A percentile compares a stretch with the other conserved stretches of the same genome.
phyloP scores from a whole-genome alignment of 2,888 invertebrate genomes.

The Dolomedes plantarius region DNA sequence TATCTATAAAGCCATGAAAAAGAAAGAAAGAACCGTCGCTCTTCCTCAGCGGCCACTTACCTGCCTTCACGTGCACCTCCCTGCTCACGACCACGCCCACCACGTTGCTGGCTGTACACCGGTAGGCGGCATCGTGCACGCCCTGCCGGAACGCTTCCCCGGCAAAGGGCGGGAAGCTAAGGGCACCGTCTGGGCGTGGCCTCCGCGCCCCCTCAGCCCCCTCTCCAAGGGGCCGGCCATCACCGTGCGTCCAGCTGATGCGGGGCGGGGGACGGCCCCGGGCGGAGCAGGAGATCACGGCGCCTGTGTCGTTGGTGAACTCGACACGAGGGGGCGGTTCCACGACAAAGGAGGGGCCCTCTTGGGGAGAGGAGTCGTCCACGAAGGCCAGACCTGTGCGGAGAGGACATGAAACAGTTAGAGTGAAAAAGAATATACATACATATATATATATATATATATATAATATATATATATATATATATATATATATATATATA shows the following conservation, averaged over 20 bases:
- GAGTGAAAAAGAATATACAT: too few relatives aligned
- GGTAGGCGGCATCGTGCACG: slow-evolving; percentile 51
- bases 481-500: too few relatives aligned
- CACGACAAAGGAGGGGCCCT: slow-evolving; percentile 46
- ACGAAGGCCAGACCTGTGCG: slow-evolving; percentile 7
- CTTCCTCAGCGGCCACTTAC: too few relatives aligned
- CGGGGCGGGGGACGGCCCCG: slow-evolving; percentile 38
- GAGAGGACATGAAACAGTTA: background rate
- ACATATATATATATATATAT: too few relatives aligned
- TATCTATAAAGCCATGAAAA: too few relatives aligned
- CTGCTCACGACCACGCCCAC: slow-evolving; percentile 41
- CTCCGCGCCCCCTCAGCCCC: slow-evolving; percentile 39
- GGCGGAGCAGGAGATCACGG: slow-evolving; percentile 42
- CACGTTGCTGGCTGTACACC: slow-evolving; percentile 35
- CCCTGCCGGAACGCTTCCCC: slow-evolving; percentile 58
- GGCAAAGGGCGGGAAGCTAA: slow-evolving; percentile 48
- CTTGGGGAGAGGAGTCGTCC: slow-evolving; percentile 20
- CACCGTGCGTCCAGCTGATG: slow-evolving; percentile 50
- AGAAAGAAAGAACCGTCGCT: too few relatives aligned
- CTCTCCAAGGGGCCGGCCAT: slow-evolving; percentile 24
- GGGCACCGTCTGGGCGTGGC: slow-evolving; percentile 37
- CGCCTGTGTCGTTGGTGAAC: slow-evolving; percentile 52
- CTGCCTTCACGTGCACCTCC: slow-evolving; percentile 59
- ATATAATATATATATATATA: too few relatives aligned
- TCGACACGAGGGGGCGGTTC: slow-evolving; percentile 52